phyloP scores from a whole-genome alignment of 2,797 vertebrate species.

The Enteromius trimaculatus region DNA sequence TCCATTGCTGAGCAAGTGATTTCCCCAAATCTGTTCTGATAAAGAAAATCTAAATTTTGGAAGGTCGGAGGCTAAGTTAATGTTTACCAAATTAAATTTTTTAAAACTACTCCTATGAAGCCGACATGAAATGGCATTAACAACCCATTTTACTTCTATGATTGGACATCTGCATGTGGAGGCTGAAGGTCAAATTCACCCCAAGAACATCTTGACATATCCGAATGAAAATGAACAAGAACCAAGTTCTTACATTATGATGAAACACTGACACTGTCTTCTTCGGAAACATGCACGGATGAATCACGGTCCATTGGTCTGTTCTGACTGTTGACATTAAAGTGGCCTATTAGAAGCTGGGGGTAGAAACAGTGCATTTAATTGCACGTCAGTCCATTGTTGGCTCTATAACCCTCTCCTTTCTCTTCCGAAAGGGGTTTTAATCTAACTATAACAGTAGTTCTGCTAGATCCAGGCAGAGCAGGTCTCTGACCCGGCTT shows the following conservation, averaged over 20 bases:
- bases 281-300: not conserved
- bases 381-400: constrained; percentile 78
- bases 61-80: not conserved
- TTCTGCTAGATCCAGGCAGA: constrained; percentile 71
- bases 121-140: not conserved
- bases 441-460: constrained; percentile 78
- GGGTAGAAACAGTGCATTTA: constrained; percentile 65
- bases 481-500: constrained; percentile 34
- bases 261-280: not conserved
- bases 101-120: not conserved
- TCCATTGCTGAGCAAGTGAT: not conserved
- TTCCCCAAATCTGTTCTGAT: not conserved
- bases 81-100: not conserved
- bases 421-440: constrained; percentile 63
- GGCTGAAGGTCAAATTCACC: not conserved
- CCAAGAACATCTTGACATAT: not conserved
- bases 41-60: not conserved
- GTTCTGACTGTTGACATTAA: constrained; percentile 17
- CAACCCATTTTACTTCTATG: not conserved
- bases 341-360: constrained; percentile 30
- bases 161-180: not conserved
- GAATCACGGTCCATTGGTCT: not conserved
- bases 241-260: not conserved
- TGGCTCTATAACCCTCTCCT: constrained; percentile 67
- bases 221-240: not conserved